Conservation (phyloP, 2,888 invertebrate species). For the Argyresthia goedartella region DNA sequence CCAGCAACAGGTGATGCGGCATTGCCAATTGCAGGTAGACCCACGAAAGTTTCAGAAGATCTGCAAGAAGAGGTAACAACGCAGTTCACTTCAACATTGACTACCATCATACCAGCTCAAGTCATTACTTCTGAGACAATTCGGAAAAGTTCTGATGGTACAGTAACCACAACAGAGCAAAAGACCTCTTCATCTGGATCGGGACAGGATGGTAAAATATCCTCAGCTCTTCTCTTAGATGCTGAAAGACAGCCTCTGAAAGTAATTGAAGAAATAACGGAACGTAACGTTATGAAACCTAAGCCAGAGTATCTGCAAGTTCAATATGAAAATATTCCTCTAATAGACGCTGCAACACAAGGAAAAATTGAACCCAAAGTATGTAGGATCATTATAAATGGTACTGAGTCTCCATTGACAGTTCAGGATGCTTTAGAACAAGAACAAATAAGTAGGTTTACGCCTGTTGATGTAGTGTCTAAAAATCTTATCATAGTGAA, state of each 20-base stretch:
- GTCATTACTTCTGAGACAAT: background rate
- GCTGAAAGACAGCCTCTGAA: constrained; percentile 57
- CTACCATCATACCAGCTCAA: background rate
- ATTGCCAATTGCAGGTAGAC: constrained; percentile 13
- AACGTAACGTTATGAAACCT: constrained; percentile 51
- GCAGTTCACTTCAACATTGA: constrained; percentile 3
- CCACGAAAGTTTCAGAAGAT: constrained; percentile 11
- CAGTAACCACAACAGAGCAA: background rate
- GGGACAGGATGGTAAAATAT: constrained; percentile 33
- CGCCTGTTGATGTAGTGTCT: constrained; percentile 76
- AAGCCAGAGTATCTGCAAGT: constrained; percentile 33
- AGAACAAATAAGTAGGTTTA: constrained; percentile 75
- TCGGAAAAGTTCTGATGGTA: background rate
- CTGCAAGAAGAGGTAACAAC: constrained; percentile 6
- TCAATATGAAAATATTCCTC: constrained; percentile 57
- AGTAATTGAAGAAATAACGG: constrained; percentile 59
- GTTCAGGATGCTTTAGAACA: constrained; percentile 79
- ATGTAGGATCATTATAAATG: constrained; percentile 73
- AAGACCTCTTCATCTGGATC: background rate
- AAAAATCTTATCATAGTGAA: constrained; percentile 73
- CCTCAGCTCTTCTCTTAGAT: constrained; percentile 52
- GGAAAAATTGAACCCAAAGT: constrained; percentile 76
- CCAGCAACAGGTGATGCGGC: constrained; percentile 12
- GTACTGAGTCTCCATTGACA: constrained; percentile 72
- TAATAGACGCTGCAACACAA: constrained; percentile 75